A percentile compares a stretch with the other conserved stretches of the same genome.
These are phyloP conservation scores for Hypolimnas misippus DNA, from an alignment of 2,888 invertebrate species.

Conservation along the genomic window DNA sequence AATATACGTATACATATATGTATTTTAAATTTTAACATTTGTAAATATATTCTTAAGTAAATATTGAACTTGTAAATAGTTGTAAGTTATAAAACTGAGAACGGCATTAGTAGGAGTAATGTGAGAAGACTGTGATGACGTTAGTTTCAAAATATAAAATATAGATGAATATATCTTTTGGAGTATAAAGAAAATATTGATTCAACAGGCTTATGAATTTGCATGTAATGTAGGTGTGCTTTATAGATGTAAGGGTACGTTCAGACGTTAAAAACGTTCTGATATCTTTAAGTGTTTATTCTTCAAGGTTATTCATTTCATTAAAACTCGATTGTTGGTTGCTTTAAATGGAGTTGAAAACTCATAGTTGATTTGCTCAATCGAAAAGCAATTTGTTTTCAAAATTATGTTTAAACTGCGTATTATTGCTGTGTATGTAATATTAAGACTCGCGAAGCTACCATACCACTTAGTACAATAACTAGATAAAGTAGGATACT, in stretches of 20 bases:
- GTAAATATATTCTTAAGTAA: conserved; percentile 26
- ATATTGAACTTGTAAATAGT: conserved; percentile 30
- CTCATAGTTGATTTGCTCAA: conserved; percentile 69
- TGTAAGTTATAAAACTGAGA: conserved; percentile 32
- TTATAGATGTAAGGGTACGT: conserved; percentile 35
- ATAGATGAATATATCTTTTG: conserved; percentile 10
- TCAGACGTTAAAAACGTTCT: conserved; percentile 37
- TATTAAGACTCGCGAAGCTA: conserved; percentile 58
- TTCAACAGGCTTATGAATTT: conserved; percentile 22
- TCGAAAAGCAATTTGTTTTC: conserved; percentile 61
- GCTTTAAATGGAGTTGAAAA: conserved; percentile 40
- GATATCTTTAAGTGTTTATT: conserved; percentile 23
- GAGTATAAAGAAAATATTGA: conserved; percentile 26
- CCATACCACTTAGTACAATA: conserved; percentile 77
- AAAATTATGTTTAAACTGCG: conserved; percentile 42
- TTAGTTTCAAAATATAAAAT: conserved; percentile 31
- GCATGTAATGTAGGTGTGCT: conserved; percentile 31
- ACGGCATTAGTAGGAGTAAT: conserved; percentile 58
- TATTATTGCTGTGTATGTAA: conserved; percentile 40
- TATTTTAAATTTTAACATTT: conserved; percentile 21
- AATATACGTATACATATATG: conserved; percentile 3
- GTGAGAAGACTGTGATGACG: conserved; percentile 82
- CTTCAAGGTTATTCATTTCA: conserved; percentile 30
- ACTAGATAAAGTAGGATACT: conserved; percentile 66
- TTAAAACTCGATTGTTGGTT: conserved; percentile 26